Evolutionary conservation across 2,797 vertebrate genomes (phyloP), one percentile per base, ranked within the genome.

Genomic region (Cheirogaleus major): DNA sequence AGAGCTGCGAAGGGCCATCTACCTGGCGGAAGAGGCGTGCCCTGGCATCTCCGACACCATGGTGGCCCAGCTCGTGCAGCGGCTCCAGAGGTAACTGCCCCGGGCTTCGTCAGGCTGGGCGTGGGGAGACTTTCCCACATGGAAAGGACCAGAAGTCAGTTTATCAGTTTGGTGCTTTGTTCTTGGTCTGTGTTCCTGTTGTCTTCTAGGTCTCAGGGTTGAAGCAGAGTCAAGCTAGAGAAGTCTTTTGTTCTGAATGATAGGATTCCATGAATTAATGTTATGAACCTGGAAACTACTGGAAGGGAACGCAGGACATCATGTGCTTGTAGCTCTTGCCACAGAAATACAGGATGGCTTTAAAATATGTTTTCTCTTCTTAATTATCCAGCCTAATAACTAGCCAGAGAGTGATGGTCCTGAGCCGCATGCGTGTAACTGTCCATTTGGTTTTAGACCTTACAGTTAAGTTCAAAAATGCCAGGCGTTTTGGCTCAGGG

Each of bases 1-100:
- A 91, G 99, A 99, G 95, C 98, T 99, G 93, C 99, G 98, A 41
- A 99, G 99, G 80, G 99, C 99, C 93, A 98, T 99, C 98, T 99
- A 99, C 98, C 98, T 99, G 98, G 99, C 99, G 1, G 99, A 99
- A 96, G 99, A 99, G 97, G 98, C 98, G 1, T 99, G 99, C 97
- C 99, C 99, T 0, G 99, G 99, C 67, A 99, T 99, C 98, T 99
- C 99, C 0, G 99, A 99, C 98, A 99, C 99, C 32, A 99, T 99
- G 99, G 99, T 99, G 95, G 99, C 99, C 32, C 99, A 99, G 94
- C 99, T 99, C 0, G 98, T 99, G 91, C 99, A 99, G 98, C 99
- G 99, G 98, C 99, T 99, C 97, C 99, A 99, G 98, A 99, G 99
- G 99, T 99, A 97, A 97, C 17, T 4, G 88, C 9, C 48, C 1